Conservation (phyloP, 2,113 vertebrate species). For the Alethe diademata region DNA sequence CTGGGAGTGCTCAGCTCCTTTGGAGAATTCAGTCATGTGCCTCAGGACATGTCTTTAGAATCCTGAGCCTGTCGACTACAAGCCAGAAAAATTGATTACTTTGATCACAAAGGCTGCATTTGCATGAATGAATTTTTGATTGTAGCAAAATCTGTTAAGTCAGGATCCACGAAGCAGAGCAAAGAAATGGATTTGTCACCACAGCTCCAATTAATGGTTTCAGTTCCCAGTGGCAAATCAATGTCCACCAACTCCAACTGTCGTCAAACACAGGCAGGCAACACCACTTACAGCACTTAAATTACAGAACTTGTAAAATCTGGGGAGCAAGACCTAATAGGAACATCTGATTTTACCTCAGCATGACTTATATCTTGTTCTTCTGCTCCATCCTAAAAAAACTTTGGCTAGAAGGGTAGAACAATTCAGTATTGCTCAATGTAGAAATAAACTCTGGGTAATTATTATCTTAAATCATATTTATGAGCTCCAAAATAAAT, state of each 20-base stretch:
- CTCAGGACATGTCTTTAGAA: background rate
- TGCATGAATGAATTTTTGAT: conserved; percentile 38
- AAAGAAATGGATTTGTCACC: conserved; percentile 49
- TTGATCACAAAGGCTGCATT: conserved; percentile 34
- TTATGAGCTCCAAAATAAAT: background rate
- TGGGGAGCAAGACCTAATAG: conserved; percentile 66
- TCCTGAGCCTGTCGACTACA: background rate
- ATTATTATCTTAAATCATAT: conserved; percentile 21
- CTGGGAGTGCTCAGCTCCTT: background rate
- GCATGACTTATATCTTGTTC: conserved; percentile 49
- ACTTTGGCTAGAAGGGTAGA: conserved; percentile 34
- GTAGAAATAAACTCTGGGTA: background rate
- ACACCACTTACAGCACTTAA: conserved; percentile 46
- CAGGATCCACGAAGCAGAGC: background rate
- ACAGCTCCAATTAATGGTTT: conserved; percentile 62
- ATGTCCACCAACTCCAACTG: conserved; percentile 59
- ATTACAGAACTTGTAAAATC: conserved; percentile 71
- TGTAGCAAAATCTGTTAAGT: conserved; percentile 4
- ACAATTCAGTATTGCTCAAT: conserved; percentile 34
- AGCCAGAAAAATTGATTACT: conserved; percentile 43
- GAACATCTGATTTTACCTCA: conserved; percentile 61
- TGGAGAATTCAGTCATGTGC: background rate
- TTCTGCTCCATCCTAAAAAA: conserved; percentile 8
- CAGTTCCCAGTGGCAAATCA: conserved; percentile 52
- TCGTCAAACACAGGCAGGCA: conserved; percentile 43